A percentile compares a stretch with the other conserved stretches of the same genome.
Evolutionary conservation across 2,888 invertebrate species (phyloP).

Genomic region (Phortica magna): DNA sequence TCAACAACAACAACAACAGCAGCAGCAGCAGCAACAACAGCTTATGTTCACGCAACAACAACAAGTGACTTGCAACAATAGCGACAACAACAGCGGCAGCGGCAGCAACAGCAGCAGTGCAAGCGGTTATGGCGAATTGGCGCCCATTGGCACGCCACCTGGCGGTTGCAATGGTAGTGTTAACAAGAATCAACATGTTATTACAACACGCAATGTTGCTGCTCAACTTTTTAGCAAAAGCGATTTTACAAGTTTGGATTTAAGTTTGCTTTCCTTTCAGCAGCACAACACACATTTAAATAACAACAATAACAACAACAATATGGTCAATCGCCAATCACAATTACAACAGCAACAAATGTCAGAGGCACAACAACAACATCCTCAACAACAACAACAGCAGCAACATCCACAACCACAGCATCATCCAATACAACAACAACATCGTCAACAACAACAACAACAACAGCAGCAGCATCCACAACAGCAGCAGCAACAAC

Average conservation of each 20-base stretch:
- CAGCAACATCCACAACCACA: slow-evolving; percentile 16
- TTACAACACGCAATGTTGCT: slow-evolving; percentile 32
- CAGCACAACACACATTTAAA: slow-evolving; percentile 17
- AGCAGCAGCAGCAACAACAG: slow-evolving; percentile 38
- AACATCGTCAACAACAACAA: slow-evolving; percentile 38
- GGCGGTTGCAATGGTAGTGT: slow-evolving; percentile 35
- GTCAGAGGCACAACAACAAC: background rate
- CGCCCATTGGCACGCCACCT: slow-evolving; percentile 48
- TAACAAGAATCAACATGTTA: slow-evolving; percentile 4
- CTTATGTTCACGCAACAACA: slow-evolving; percentile 36
- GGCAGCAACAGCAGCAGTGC: background rate
- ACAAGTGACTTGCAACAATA: slow-evolving; percentile 17
- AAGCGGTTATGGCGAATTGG: slow-evolving; percentile 38
- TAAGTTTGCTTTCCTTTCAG: slow-evolving; percentile 49
- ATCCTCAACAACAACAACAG: slow-evolving; percentile 40
- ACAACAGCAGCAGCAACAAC: slow-evolving; percentile 50
- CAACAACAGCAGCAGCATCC: slow-evolving; percentile 54
- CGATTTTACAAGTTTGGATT: slow-evolving; percentile 53
- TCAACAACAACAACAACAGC: slow-evolving; percentile 38
- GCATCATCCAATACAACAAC: slow-evolving; percentile 7
- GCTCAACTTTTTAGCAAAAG: slow-evolving; percentile 44
- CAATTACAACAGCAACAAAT: slow-evolving; percentile 42
- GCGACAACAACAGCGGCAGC: background rate
- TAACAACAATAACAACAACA: slow-evolving; percentile 34
- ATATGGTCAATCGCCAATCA: slow-evolving; percentile 53